These are phyloP conservation scores for Petroica traversi DNA, from an alignment of 2,113 vertebrate genomes.

Conservation along the genomic window DNA sequence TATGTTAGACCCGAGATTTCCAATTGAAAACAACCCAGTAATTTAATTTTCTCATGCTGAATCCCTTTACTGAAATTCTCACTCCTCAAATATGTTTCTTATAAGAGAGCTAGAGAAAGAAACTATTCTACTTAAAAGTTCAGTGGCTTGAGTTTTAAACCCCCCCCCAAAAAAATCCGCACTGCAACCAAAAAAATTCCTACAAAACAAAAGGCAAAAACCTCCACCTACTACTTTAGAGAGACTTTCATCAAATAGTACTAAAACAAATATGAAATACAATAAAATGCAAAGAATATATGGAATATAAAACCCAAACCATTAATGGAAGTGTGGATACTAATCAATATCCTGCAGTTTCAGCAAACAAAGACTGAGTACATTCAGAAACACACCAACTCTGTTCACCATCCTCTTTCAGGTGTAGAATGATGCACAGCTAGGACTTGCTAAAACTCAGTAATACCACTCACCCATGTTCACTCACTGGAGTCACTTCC, in stretches of 20 bases:
- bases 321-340: background rate
- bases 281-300: background rate
- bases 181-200: background rate
- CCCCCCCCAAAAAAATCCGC: too few species aligned
- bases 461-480: rapidly evolving
- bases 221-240: background rate
- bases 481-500: background rate
- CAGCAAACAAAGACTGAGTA: background rate
- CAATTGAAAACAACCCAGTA: background rate
- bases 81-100: background rate
- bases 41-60: background rate
- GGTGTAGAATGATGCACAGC: background rate
- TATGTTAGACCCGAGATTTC: background rate
- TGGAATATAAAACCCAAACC: background rate
- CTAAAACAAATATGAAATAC: background rate
- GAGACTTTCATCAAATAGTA: background rate
- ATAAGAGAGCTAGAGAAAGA: background rate
- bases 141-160: background rate
- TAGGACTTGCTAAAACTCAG: background rate
- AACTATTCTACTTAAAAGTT: background rate
- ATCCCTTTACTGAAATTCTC: background rate
- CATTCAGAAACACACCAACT: background rate
- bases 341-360: background rate
- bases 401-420: background rate
- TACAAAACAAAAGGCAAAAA: background rate